Percentiles rank a stretch among this genome's conserved stretches.
These are phyloP conservation scores for Strongylocentrotus purpuratus DNA, from an alignment of 35 echinoderm and acorn worm genomes.

Conservation along the genomic window DNA sequence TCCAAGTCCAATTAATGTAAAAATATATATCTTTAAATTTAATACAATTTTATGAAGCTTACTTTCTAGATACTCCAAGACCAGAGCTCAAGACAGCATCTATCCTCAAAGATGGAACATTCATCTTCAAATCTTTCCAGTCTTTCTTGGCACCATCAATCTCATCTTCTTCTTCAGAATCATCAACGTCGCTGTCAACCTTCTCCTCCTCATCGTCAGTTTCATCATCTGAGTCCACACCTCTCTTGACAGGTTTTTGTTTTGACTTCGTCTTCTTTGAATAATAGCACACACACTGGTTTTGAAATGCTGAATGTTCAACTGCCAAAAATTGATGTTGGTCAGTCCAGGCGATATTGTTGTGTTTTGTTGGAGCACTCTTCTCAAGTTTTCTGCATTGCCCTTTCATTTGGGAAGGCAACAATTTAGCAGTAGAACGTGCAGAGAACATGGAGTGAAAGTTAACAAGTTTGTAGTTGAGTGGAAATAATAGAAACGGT, in stretches of 20 bases:
- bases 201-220: slow-evolving; percentile 28
- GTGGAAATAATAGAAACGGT: not conserved
- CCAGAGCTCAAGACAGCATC: slow-evolving; percentile 79
- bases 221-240: slow-evolving; percentile 51
- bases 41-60: not conserved
- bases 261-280: not conserved
- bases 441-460: not conserved
- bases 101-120: slow-evolving; percentile 66
- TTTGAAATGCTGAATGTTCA: not conserved
- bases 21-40: too few relatives aligned
- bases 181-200: not conserved
- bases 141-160: slow-evolving; percentile 51
- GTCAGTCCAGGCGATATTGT: not conserved
- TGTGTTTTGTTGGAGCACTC: not conserved
- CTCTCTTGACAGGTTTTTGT: not conserved
- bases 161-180: slow-evolving; percentile 44
- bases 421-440: not conserved
- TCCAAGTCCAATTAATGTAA: too few relatives aligned
- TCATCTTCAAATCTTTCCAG: slow-evolving; percentile 71
- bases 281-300: not conserved
- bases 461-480: not conserved
- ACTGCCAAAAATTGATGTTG: not conserved
- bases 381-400: not conserved
- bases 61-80: slow-evolving; percentile 85
- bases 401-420: not conserved